These are phyloP conservation scores for Agelastica alni DNA, from an alignment of 2,888 invertebrate genomes.

Conservation along the genomic window DNA sequence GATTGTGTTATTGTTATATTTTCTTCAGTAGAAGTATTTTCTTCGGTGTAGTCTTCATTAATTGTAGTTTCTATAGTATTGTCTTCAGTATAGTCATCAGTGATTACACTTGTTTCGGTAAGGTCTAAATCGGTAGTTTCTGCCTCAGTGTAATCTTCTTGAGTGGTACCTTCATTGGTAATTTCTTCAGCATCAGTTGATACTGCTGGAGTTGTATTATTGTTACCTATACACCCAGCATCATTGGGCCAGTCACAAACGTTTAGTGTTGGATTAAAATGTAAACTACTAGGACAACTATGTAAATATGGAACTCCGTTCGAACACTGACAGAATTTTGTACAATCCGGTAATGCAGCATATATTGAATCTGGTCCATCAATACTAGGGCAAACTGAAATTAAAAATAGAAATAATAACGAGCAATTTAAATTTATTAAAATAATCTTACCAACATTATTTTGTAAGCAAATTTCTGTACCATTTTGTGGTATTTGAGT, in stretches of 20 bases:
- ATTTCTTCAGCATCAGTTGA: not conserved
- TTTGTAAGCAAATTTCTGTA: not conserved
- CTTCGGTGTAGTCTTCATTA: slow-evolving; percentile 14
- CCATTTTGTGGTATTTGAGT: not conserved
- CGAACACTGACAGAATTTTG: slow-evolving; percentile 34
- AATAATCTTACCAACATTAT: not conserved
- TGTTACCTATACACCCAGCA: slow-evolving; percentile 32
- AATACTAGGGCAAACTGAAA: slow-evolving; percentile 32
- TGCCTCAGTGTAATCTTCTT: not conserved
- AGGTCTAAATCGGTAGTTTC: not conserved
- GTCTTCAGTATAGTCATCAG: not conserved
- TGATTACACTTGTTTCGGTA: not conserved
- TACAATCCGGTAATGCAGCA: slow-evolving; percentile 28
- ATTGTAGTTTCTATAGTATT: not conserved
- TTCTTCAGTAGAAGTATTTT: slow-evolving; percentile 12
- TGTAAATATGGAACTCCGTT: slow-evolving; percentile 29
- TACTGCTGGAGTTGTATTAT: not conserved
- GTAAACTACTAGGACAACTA: slow-evolving; percentile 32
- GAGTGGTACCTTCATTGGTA: not conserved
- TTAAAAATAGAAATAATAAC: not conserved
- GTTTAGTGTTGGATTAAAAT: slow-evolving; percentile 31
- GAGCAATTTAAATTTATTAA: not conserved
- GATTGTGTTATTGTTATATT: not conserved
- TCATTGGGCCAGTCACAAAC: slow-evolving; percentile 34
- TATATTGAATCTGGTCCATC: slow-evolving; percentile 26